Evolutionary conservation across 2,888 invertebrate genomes (phyloP), one percentile per base, ranked within the genome.

Genomic region (Cryptocheilus praepositus): DNA sequence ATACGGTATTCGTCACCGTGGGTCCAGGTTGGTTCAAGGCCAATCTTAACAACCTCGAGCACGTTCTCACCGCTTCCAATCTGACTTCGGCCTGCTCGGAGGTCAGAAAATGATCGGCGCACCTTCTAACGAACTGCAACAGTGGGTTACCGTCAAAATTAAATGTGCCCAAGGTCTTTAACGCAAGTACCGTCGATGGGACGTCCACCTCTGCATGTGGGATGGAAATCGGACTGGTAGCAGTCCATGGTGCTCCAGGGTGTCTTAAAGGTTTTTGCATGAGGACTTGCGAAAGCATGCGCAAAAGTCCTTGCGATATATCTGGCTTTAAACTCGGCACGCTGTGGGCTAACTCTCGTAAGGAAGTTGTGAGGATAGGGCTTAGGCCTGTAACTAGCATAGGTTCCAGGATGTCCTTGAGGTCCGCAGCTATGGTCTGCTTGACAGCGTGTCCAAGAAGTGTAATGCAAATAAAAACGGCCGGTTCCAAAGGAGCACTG

Each of bases 351-450:
- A 99, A 90, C 89, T 98, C 98, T 71, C 96, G 92, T 28, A 99
- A 90, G 62, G 98, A 96, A 45, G 96, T 95, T 0, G 98, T 98
- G 65, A 99, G 90, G 0, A 97, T 95, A 11, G 96, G 94, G 79
- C 96, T 96, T 0, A 99, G 91, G 0, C 98, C 98, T 5, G 97
- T 96, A 0, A 95, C 94, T 85, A 98, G 92, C 95, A 99, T 97
- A 54, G 95, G 93, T 76, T 97, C 97, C 28, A 99, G 89, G 51
- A 98, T 91, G 67, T 95, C 95, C 66, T 93, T 93, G 3, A 98
- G 94, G 79, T 96, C 96, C 76, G 90, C 89, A 7, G 93, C 92
- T 15, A 96, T 95, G 43, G 93, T 91, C 22, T 94, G 93, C 73
- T 95, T 94, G 0, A 97, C 94, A 0, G 98, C 96, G 87, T 96